Evolutionary conservation across 2,888 invertebrate species (phyloP).

Genomic region (Carpatolechia fugitivella): DNA sequence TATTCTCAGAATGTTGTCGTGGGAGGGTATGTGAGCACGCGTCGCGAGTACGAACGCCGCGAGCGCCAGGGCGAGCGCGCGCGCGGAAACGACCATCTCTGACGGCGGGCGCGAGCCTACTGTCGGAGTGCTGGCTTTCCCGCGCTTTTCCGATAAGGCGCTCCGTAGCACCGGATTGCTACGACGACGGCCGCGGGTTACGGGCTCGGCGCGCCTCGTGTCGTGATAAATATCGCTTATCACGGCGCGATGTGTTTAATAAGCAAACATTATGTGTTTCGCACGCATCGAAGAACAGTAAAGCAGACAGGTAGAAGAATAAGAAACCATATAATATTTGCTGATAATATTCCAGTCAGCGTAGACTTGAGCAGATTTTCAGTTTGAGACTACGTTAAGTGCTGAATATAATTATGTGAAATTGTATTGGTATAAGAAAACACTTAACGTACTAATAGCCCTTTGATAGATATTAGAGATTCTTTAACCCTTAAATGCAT

Average conservation of each 20-base stretch:
- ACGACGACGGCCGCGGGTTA: slow-evolving; percentile 41
- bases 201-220: slow-evolving; percentile 35
- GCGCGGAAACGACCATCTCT: slow-evolving; percentile 63
- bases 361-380: no score
- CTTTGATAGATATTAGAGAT: no score
- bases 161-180: slow-evolving; percentile 26
- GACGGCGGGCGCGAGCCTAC: slow-evolving; percentile 69
- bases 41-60: slow-evolving; percentile 59
- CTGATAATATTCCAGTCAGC: no score
- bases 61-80: slow-evolving; percentile 54
- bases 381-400: no score
- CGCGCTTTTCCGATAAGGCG: slow-evolving; percentile 76
- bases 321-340: no score
- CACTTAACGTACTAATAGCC: no score
- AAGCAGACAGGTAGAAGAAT: neutral
- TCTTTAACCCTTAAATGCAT: no score
- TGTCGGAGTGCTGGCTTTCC: slow-evolving; percentile 58
- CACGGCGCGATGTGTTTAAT: slow-evolving; percentile 56
- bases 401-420: no score
- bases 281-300: slow-evolving; percentile 12
- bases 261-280: slow-evolving; percentile 34
- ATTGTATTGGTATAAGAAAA: no score
- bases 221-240: slow-evolving; percentile 43
- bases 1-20: slow-evolving; percentile 70
- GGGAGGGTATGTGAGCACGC: slow-evolving; percentile 65